Evolutionary conservation across 2,797 vertebrate genomes (phyloP), one percentile per base, ranked within the genome.

Genomic region (Thamnophis elegans): DNA sequence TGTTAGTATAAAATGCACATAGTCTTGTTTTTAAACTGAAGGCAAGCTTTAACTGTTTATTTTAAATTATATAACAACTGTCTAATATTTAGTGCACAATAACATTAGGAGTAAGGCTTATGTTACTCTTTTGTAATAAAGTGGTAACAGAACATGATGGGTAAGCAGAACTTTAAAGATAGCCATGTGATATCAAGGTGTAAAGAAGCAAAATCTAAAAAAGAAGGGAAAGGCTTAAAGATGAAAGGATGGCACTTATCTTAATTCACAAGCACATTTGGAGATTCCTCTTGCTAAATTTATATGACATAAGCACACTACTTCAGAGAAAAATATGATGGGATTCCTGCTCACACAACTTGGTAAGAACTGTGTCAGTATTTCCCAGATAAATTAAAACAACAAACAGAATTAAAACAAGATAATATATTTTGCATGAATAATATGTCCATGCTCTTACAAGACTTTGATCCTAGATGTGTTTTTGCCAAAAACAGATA

Each of bases 391-490:
- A 18, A 78, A 32, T 56, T 47, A 89, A 95, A 18, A 9, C 62
- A 94, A 82, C 73, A 59, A 86, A 94, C 65, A 36, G 92, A 62
- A 90, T 47, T 91, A 18, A 92, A 53, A 28, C 59, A 92, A 65
- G 11, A 93, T 89, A 91, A 91, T 26, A 73, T 36, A 92, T 92
- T 87, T 90, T 95, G 92, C 94, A n/a, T 78, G 91, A 93, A 56
- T 91, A 94, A 92, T 86, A 93, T 0, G 32, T 91, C 88, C 92
- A 62, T 94, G 59, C 51, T 51, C 73, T 89, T 62, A 59, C 8
- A 68, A 87, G 88, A 90, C 12, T 89, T 0, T 0, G 82, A 25
- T 13, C 85, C 93, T 87, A 26, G 28, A 53, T 82, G 92, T 22
- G 86, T 91, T 94, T 93, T 89, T 2, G 51, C 85, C 87, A 91